Conservation (phyloP, 2,888 invertebrate species). For the Drosophila falleni region DNA sequence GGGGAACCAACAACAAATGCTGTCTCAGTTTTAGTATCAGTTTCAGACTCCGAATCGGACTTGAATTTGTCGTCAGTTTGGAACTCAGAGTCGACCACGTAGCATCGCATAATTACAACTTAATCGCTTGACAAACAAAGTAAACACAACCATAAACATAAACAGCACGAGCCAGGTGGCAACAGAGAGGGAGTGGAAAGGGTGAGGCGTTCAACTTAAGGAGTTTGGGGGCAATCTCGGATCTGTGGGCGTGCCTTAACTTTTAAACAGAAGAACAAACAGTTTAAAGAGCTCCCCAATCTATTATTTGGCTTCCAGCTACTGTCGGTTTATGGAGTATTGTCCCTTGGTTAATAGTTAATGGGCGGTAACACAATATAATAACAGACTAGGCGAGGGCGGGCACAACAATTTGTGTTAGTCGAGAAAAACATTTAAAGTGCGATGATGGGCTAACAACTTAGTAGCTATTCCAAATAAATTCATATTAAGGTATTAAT, state of each 20-base stretch:
- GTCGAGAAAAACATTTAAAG: neutral
- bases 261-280: conserved; percentile 48
- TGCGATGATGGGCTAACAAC: too few species aligned
- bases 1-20: conserved; percentile 29
- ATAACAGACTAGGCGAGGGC: conserved; percentile 32
- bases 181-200: neutral
- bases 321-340: conserved; percentile 50
- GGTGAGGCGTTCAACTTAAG: neutral
- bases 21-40: neutral
- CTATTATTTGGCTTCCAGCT: neutral
- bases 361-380: conserved; percentile 52
- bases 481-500: neutral
- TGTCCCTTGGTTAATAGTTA: conserved; percentile 71
- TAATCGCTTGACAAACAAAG: conserved; percentile 78
- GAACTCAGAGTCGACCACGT: conserved; percentile 54
- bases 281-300: conserved; percentile 43
- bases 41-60: conserved; percentile 6
- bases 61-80: conserved; percentile 8
- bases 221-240: conserved; percentile 24
- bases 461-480: neutral
- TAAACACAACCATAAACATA: conserved; percentile 67
- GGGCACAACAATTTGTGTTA: conserved; percentile 5
- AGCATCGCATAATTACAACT: conserved; percentile 78
- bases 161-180: conserved; percentile 35
- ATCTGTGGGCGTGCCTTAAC: conserved; percentile 56